Base-by-base conservation (phyloP, 2,888 invertebrate genomes). In the Amphipyra berbera region DNA sequence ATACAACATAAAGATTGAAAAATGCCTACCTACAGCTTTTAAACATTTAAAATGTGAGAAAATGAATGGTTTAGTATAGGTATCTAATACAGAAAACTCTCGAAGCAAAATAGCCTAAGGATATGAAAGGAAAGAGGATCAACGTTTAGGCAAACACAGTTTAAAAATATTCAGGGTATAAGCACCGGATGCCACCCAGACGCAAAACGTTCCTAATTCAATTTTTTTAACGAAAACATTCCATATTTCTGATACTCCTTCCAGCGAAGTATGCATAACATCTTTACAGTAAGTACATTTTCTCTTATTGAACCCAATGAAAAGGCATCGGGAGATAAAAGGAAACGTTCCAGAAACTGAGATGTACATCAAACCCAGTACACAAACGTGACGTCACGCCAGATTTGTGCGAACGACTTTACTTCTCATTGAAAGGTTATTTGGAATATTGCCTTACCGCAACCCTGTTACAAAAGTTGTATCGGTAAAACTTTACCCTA, bases 261-360 rank as follows among this genome's bases (percentile, higher is more conserved):
- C 73, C 27, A 73, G 71, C 14, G 52, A 13, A 49, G 37, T 60
- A 45, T 44, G 42, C n/a, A n/a, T 27, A 61, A 45, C 37, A 61
- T 61, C 61, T 49, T 14, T 46, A 37, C 38, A 47, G 45, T 42
- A 30, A 30, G 54, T 57, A 61, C 63, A 64, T 67, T 73, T 73
- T 61, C 73, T 61, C 48, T 61, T 52, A 72, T 61, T 70, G 62
- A 73, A 68, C 62, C 15, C 59, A 52, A 48, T 70, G 70, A 76
- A 76, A 63, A 73, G 68, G 63, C 59, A 66, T 48, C 13, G 45
- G 47, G 52, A 58, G 62, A 73, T 67, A 61, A 73, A 62, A 61
- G 45, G 61, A 69, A 63, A 55, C 40, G 63, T 46, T 66, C 49
- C 33, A 50, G 60, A 61, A 67, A 58, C 61, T 21, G 50, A 57